These are phyloP conservation scores for Homarus americanus DNA, from an alignment of 1,140 invertebrate genomes.

Conservation along the genomic window DNA sequence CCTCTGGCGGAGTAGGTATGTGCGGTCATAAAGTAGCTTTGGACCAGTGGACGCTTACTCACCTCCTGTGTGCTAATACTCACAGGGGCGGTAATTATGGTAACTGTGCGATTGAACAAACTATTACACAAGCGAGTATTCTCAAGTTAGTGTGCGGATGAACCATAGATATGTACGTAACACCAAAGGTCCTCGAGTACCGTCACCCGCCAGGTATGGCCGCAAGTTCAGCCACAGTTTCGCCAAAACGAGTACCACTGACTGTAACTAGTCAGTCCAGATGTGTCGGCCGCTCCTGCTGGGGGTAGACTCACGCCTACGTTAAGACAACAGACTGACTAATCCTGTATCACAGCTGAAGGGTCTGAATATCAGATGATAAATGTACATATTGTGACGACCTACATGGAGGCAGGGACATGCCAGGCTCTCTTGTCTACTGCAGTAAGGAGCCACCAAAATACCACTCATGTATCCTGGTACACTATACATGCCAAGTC, in stretches of 20 bases:
- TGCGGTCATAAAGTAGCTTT: neutral
- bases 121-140: constrained; percentile 9
- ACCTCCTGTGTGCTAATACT: neutral
- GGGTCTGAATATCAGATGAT: constrained; percentile 68
- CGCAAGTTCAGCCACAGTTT: constrained; percentile 24
- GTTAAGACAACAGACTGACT: constrained; percentile 50
- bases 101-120: constrained; percentile 8
- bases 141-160: constrained; percentile 6
- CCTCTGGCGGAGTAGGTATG: neutral
- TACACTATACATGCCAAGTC: neutral
- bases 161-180: constrained; percentile 1
- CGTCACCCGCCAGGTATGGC: neutral
- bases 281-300: constrained; percentile 4
- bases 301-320: constrained; percentile 8
- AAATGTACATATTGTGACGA: constrained; percentile 44
- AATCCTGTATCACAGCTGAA: constrained; percentile 68
- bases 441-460: neutral
- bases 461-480: neutral
- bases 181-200: neutral
- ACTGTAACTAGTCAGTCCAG: constrained; percentile 11
- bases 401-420: constrained; percentile 13
- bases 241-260: constrained; percentile 42
- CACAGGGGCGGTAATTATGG: neutral
- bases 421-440: neutral
- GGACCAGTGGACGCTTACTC: neutral